Evolutionary conservation across 2,888 invertebrate genomes (phyloP), one percentile per base, ranked within the genome.

Genomic region (Cephus pygmeus): DNA sequence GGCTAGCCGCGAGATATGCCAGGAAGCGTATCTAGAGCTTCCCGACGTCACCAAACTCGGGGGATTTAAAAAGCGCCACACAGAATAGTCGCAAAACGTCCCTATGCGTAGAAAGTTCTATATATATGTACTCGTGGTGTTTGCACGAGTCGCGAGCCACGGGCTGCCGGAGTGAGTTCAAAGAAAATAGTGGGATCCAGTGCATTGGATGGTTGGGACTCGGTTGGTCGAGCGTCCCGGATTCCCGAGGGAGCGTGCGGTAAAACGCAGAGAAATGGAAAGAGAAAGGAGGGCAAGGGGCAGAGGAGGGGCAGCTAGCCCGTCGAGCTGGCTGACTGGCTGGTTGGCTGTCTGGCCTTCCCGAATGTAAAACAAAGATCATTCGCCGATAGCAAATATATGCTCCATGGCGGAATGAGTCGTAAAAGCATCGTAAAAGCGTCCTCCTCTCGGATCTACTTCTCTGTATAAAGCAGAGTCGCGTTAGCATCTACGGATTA

Each of bases 331-430:
- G 6, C 40, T 40, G 40, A 23, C 1, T 56, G 40, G 40, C 0
- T 40, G 40, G 40, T 6, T 40, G 40, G 2, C 23, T 56, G 23
- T 23, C 23, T 56, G 23, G 71, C 33, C 31, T 71, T 31, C 23
- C 34, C 77, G 80, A 83, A 85, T 85, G 80, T 85, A 85, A 87
- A 85, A 85, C 82, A 82, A 83, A 84, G 83, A 87, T 87, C 85
- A 79, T 80, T 81, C 80, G 77, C 80, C 80, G 84, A 87, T 86
- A 83, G 79, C 82, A 81, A 79, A 81, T 86, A 81, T 84, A 84
- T 80, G 84, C 79, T 79, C 79, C 40, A 79, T 73, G 40, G 73
- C 81, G 79, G 82, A 86, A 84, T 85, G 84, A 84, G 81, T 81
- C 80, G 80, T 86, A 86, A 86, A 87, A 85, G 83, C 73, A 76